Percentiles rank a stretch among this genome's conserved stretches.
phyloP scores from a whole-genome alignment of 2,888 invertebrate genomes.

The Acrocyrtus sp. region DNA sequence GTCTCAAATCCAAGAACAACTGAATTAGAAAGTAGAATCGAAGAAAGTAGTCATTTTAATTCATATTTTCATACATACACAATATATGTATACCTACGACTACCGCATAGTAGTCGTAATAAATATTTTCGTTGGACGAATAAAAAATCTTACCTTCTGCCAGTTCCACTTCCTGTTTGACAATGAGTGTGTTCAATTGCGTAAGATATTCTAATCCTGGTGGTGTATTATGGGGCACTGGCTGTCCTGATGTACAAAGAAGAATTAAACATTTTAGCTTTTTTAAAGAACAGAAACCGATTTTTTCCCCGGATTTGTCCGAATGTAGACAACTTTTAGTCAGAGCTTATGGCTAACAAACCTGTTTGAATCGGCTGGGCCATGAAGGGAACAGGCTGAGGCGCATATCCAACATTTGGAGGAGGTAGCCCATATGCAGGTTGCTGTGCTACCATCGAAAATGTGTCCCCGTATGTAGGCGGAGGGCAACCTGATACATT shows the following conservation, averaged over 20 bases:
- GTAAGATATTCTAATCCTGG: slow-evolving; percentile 91
- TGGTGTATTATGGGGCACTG: slow-evolving; percentile 77
- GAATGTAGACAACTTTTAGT: too few relatives aligned
- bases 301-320: too few relatives aligned
- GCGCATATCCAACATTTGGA: slow-evolving; percentile 33
- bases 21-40: too few relatives aligned
- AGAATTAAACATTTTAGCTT: too few relatives aligned
- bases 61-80: too few relatives aligned
- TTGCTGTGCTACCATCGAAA: slow-evolving; percentile 28
- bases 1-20: slow-evolving; percentile 88
- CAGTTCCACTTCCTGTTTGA: slow-evolving; percentile 84
- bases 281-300: too few relatives aligned
- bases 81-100: too few relatives aligned
- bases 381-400: slow-evolving; percentile 30
- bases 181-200: slow-evolving; percentile 83
- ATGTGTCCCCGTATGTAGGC: slow-evolving; percentile 39
- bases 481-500: slow-evolving; percentile 47
- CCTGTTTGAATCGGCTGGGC: slow-evolving; percentile 39
- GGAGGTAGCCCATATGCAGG: slow-evolving; percentile 13
- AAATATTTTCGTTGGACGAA: too few relatives aligned
- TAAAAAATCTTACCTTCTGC: slow-evolving; percentile 77
- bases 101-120: too few relatives aligned
- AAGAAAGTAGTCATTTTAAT: too few relatives aligned
- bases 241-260: slow-evolving; percentile 68
- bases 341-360: too few relatives aligned